These are phyloP conservation scores for Aleadryas rufinucha DNA, from an alignment of 2,113 vertebrate genomes.

Conservation along the genomic window DNA sequence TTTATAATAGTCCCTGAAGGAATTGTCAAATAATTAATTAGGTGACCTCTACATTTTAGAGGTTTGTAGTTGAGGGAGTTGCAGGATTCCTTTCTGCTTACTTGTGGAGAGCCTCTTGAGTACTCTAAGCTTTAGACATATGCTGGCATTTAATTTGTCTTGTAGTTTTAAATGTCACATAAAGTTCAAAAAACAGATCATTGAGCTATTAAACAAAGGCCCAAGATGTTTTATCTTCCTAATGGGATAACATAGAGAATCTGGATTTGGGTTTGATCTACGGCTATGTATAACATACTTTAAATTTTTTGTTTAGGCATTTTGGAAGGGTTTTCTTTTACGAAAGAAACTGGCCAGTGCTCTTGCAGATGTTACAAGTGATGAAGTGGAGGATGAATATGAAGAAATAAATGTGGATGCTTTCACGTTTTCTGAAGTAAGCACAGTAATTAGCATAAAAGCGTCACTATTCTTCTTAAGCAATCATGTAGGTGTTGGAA, in stretches of 20 bases:
- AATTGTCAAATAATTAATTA: constrained; percentile 91
- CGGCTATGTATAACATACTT: constrained; percentile 74
- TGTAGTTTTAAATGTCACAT: constrained; percentile 86
- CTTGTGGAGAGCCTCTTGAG: constrained; percentile 78
- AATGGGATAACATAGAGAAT: constrained; percentile 91
- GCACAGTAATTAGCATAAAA: constrained; percentile 14
- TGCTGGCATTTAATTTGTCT: constrained; percentile 91
- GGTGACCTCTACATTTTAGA: constrained; percentile 74
- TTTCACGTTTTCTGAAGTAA: constrained; percentile 87
- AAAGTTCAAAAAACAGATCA: constrained; percentile 97
- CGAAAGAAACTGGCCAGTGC: constrained; percentile 85
- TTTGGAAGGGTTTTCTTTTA: constrained; percentile 87
- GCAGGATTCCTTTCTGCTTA: constrained; percentile 85
- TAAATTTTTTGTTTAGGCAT: constrained; percentile 85
- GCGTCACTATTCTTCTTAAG: neutral
- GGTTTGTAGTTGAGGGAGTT: constrained; percentile 83
- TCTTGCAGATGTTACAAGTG: constrained; percentile 75
- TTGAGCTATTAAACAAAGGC: constrained; percentile 85
- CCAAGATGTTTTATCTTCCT: constrained; percentile 93
- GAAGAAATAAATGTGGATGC: constrained; percentile 87
- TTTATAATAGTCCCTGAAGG: constrained; percentile 86
- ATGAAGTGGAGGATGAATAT: constrained; percentile 81
- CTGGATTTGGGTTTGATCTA: constrained; percentile 86
- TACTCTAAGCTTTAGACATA: constrained; percentile 87
- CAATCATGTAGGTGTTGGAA: neutral